phyloP scores from a whole-genome alignment of 2,113 vertebrate genomes.

The Microcebus tavaratra region DNA sequence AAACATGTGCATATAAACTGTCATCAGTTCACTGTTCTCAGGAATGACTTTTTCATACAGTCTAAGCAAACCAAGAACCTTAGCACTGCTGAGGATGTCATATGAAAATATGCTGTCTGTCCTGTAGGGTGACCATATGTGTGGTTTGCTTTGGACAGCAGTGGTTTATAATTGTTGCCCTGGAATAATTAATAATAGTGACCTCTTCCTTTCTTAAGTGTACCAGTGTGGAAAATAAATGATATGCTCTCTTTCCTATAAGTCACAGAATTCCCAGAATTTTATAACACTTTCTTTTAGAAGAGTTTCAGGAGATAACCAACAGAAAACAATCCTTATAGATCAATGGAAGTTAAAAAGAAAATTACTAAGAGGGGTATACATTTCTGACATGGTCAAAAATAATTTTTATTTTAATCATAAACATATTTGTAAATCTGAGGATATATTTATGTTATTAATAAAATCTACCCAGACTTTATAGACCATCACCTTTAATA shows the following conservation, averaged over 20 bases:
- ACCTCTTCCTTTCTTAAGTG: neutral
- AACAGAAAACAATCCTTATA: neutral
- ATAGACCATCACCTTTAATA: neutral
- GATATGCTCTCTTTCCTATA: neutral
- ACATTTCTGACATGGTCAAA: neutral
- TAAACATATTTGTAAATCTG: neutral
- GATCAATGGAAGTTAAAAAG: neutral
- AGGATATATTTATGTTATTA: neutral
- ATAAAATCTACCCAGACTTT: neutral
- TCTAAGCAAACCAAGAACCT: neutral
- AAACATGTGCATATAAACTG: fast-evolving
- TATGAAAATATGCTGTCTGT: neutral
- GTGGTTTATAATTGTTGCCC: neutral
- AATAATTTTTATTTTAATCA: slow-evolving; percentile 1
- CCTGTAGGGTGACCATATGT: neutral
- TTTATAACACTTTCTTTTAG: neutral
- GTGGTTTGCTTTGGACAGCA: neutral
- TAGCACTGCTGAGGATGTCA: neutral
- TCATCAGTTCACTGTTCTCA: neutral
- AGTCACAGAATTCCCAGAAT: neutral
- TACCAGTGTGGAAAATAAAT: neutral
- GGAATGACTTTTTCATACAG: neutral
- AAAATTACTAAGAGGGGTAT: neutral
- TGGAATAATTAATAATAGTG: neutral
- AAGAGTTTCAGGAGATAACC: neutral